phyloP scores from a whole-genome alignment of 1,140 invertebrate genomes.

The Oedothorax gibbosus region DNA sequence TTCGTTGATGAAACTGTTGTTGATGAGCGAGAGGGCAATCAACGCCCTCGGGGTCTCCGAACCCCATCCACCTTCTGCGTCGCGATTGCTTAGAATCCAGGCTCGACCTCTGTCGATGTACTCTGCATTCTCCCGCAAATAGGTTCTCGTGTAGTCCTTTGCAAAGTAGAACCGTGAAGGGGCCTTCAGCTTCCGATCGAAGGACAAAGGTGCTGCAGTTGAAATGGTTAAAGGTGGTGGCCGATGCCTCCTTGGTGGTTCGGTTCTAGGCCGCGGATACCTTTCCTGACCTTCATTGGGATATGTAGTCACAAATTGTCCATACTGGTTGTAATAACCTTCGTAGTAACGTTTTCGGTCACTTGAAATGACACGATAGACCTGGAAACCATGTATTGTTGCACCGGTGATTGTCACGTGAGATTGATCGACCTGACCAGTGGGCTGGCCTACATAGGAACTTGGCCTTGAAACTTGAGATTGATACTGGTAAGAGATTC shows the following conservation, averaged over 20 bases:
- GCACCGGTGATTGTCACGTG: no score
- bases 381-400: no score
- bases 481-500: no score
- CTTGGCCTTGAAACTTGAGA: no score
- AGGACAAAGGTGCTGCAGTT: neutral
- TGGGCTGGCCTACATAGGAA: no score
- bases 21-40: neutral
- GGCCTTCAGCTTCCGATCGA: neutral
- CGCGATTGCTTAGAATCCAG: neutral
- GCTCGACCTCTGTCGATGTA: neutral
- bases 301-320: neutral
- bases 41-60: conserved; percentile 14
- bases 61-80: conserved; percentile 2
- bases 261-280: neutral
- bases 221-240: no score
- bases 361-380: neutral
- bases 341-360: neutral
- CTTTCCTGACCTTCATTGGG: no score
- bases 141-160: neutral
- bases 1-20: conserved; percentile 8
- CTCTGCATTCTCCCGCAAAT: neutral
- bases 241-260: no score
- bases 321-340: neutral
- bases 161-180: conserved; percentile 1
- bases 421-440: no score